These are phyloP conservation scores for Indri indri DNA, from an alignment of 2,113 vertebrate genomes.

Conservation along the genomic window DNA sequence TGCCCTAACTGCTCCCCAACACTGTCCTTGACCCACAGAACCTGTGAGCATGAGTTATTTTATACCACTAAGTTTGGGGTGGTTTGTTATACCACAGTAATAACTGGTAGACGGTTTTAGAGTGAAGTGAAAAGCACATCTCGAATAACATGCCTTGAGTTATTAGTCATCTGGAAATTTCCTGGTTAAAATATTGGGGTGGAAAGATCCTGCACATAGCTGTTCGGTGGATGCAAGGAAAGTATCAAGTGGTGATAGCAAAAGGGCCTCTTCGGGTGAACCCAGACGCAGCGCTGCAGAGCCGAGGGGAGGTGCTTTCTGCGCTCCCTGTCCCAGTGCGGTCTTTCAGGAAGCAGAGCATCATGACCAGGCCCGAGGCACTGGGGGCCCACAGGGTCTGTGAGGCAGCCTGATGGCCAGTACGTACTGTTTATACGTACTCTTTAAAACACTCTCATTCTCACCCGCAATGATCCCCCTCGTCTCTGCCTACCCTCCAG, in stretches of 20 bases:
- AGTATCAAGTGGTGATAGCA: background rate
- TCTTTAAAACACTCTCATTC: background rate
- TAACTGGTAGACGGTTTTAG: background rate
- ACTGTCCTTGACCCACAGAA: background rate
- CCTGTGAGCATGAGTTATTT: background rate
- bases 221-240: background rate
- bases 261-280: no score
- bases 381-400: background rate
- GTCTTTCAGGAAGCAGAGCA: fast-evolving
- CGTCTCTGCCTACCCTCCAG: background rate
- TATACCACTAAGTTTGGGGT: background rate
- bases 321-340: fast-evolving
- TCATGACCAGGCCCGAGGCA: fast-evolving
- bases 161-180: constrained; percentile 54
- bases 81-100: background rate
- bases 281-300: fast-evolving
- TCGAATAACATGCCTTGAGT: background rate
- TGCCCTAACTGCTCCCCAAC: fast-evolving
- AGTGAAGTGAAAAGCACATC: background rate
- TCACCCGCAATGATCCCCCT: background rate
- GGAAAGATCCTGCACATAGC: background rate
- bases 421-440: fast-evolving
- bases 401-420: no score
- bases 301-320: fast-evolving
- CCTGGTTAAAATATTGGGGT: background rate